These are phyloP conservation scores for Sorex maritimensis DNA, from an alignment of 2,797 vertebrate species.

Conservation along the genomic window DNA sequence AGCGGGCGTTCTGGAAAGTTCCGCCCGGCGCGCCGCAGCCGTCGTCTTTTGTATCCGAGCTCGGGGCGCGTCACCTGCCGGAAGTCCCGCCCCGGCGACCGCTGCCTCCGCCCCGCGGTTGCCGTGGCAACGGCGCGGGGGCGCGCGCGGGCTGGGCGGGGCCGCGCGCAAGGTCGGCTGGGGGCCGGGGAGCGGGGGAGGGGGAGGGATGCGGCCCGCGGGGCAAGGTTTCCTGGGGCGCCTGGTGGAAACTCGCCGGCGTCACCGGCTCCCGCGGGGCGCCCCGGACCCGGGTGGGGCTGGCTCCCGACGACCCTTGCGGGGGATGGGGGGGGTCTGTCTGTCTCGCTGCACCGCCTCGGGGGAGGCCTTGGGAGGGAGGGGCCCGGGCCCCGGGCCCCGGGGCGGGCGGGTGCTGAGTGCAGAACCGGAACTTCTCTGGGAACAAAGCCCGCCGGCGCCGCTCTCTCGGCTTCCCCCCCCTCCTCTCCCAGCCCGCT, in stretches of 20 bases:
- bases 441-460: conserved; percentile 24
- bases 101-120: conserved; percentile 80
- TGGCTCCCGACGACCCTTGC: no score
- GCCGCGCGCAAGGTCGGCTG: conserved; percentile 50
- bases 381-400: no score
- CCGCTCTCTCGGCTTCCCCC: neutral
- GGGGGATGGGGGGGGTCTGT: no score
- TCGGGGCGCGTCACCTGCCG: conserved; percentile 83
- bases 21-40: conserved; percentile 87
- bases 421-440: rapidly evolving
- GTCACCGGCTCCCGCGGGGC: no score
- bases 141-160: neutral
- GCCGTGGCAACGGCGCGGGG: conserved; percentile 82
- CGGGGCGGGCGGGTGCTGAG: neutral
- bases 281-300: no score
- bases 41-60: conserved; percentile 84
- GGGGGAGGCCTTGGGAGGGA: no score
- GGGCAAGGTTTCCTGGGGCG: no score
- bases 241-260: no score
- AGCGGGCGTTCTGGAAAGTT: conserved; percentile 92
- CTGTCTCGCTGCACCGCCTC: no score
- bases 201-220: no score
- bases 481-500: neutral
- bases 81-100: conserved; percentile 85
- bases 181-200: neutral